Conservation (phyloP, 2,888 invertebrate genomes). For the Agrotis exclamationis region DNA sequence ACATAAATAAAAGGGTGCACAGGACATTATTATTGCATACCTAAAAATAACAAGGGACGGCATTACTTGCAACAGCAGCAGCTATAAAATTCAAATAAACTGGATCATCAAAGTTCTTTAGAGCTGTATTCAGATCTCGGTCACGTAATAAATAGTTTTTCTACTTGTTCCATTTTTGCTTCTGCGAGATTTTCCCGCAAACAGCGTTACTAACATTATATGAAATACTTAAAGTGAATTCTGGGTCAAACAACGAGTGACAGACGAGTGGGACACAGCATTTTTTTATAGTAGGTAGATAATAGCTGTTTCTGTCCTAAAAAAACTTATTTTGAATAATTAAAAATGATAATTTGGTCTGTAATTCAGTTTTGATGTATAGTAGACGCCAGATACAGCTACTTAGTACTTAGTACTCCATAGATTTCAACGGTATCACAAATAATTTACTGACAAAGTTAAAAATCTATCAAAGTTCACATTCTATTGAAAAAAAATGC, state of each 20-base stretch:
- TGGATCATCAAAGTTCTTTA: slow-evolving; percentile 35
- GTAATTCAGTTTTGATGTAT: no score
- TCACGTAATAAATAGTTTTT: slow-evolving; percentile 60
- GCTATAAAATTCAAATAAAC: slow-evolving; percentile 17
- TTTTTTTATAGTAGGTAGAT: not conserved
- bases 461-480: no score
- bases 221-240: slow-evolving; percentile 29
- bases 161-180: slow-evolving; percentile 51
- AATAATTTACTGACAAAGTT: no score
- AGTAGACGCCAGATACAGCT: no score
- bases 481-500: no score
- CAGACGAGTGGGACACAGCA: not conserved
- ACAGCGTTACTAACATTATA: slow-evolving; percentile 24
- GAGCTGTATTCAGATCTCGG: slow-evolving; percentile 49
- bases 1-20: not conserved
- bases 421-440: no score
- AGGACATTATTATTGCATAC: slow-evolving; percentile 14
- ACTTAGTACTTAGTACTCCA: no score
- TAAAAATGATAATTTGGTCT: no score
- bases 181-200: slow-evolving; percentile 34
- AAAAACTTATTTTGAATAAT: no score
- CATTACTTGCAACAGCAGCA: slow-evolving; percentile 1
- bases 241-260: slow-evolving; percentile 14
- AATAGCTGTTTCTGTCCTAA: no score
- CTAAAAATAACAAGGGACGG: slow-evolving; percentile 3